Evolutionary conservation across 2,797 vertebrate species (phyloP), one percentile per base, ranked within the genome.

Genomic region (Sebastes reedi): DNA sequence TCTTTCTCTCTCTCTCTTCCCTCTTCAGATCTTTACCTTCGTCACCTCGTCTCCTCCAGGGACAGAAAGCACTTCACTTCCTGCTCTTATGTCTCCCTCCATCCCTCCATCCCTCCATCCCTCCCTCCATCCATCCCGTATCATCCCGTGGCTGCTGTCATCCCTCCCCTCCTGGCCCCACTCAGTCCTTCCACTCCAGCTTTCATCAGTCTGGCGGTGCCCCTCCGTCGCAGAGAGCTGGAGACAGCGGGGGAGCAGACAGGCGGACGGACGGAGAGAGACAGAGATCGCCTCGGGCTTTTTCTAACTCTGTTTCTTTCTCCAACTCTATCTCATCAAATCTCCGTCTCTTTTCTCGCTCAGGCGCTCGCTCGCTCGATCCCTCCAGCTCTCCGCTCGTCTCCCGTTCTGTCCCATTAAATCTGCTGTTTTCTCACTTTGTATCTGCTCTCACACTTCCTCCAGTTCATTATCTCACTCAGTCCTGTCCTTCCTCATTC

Each of bases 321-420:
- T 82, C 50, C 2, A 14, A 58, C 77, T 84, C 64, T 0, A 64
- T 82, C 55, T 59, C 70, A 68, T 90, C 82, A 84, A 77, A 86
- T 84, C 68, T 83, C 72, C 67, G 11, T 82, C 78, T 66, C 62
- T 36, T 14, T 64, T 61, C 75, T 64, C 14, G 0, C 66, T 72
- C 66, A 16, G 36, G 36, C 58, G 60, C 36, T 36, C 8, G 2
- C 58, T 75, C 2, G 0, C 42, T 55, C 14, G 6, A 71, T 88
- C 82, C 79, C 71, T 67, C 72, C 6, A 42, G 61, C 77, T 67
- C 36, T 82, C 60, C 5, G 5, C 74, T 72, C 59, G 12, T n/a
- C 67, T 67, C 67, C 56, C 61, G 78, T 54, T 85, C 81, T 65
- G 65, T 78, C 76, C 81, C 76, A 77, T 81, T 83, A 83, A 82